Base-by-base conservation (phyloP, 2,113 vertebrate species). In the Stictonetta naevosa region DNA sequence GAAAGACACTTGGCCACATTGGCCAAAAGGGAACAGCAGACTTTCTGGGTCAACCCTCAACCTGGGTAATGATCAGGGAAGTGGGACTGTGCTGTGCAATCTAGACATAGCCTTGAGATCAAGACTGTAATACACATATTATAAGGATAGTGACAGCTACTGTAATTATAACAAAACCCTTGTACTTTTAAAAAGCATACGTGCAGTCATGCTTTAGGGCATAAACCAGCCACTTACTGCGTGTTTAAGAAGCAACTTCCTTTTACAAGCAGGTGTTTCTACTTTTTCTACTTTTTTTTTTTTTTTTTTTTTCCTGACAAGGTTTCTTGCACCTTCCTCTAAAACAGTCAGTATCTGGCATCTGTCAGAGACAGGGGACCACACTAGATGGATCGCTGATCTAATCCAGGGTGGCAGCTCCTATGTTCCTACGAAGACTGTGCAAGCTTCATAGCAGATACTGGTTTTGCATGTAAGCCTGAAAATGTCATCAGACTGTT, bases 391-490 rank as follows among this genome's bases (percentile, higher is more conserved):
- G 92, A 96, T 97, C 48, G 6, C 85, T 97, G 95, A 92, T 96
- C 88, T 97, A 96, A 97, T 97, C 90, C 85, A 56, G 74, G 58
- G 68, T 96, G 97, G 93, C 97, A 97, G 91, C 90, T 96, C 83
- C 96, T 93, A 11, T 91, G 91, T 95, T 97, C 83, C 80, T 56
- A 87, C 4, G 40, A 88, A 81, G 28, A 80, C 33, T 62, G 48
- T 75, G 56, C 62, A 69, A 84, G 75, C 88, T 93, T 95, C 93
- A 88, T 36, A 74, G 64, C 50, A 95, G 89, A 58, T 82, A 95
- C 75, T 74, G 81, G 89, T 91, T 94, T 96, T 96, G 63, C 89
- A 95, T 91, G 89, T 92, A 92, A 92, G 87, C 68, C 89, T 94
- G 62, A 72, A 94, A 97, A 95, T 95, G 80, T 92, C 89, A 92